Conservation (phyloP, 1,140 invertebrate species). For the Bemisia tabaci region DNA sequence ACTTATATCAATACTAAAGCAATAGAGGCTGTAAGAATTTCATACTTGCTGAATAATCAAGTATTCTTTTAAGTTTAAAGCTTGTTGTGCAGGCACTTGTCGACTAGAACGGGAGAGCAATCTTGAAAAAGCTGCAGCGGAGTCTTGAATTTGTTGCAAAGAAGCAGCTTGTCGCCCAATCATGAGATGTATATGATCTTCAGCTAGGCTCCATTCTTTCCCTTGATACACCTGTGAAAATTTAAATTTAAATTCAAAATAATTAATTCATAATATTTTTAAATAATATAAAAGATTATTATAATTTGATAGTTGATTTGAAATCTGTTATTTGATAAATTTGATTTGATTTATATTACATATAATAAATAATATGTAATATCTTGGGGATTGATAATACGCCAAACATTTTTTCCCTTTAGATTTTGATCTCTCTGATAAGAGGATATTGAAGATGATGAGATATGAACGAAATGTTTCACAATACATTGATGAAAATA, state of each 20-base stretch:
- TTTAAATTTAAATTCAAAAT: background rate
- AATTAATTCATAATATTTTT: background rate
- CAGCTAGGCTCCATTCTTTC: constrained; percentile 76
- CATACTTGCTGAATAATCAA: constrained; percentile 65
- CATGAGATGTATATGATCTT: constrained; percentile 91
- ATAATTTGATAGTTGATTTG: background rate
- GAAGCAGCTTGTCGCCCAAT: constrained; percentile 75
- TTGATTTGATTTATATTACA: too few species aligned
- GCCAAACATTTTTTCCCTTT: too few species aligned
- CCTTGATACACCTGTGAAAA: constrained; percentile 51
- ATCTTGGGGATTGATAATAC: too few species aligned
- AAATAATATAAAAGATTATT: too few species aligned
- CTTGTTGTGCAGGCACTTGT: constrained; percentile 63
- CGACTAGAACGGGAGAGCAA: constrained; percentile 60
- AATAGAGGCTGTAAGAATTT: background rate
- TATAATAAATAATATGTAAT: too few species aligned
- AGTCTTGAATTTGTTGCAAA: constrained; percentile 57
- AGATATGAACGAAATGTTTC: too few species aligned
- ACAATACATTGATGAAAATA: too few species aligned
- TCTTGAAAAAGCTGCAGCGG: constrained; percentile 62
- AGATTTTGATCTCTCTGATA: too few species aligned
- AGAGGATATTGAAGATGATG: too few species aligned
- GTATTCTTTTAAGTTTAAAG: constrained; percentile 76
- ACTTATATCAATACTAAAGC: constrained; percentile 20
- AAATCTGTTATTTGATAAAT: too few species aligned